Base-by-base conservation (phyloP, 2,113 vertebrate genomes). In the Nycticorax nycticorax region DNA sequence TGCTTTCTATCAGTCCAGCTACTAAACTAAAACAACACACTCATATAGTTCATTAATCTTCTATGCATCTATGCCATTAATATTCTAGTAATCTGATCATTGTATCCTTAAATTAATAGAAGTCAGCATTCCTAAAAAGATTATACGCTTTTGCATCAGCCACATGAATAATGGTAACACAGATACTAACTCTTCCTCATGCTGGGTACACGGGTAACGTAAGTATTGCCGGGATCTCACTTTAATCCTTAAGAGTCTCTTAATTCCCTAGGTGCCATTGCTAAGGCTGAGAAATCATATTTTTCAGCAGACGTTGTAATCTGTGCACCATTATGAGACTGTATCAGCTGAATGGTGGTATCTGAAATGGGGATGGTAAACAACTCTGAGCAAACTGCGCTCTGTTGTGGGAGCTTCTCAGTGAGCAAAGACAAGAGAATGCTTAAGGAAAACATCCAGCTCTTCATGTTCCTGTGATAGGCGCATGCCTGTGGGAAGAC, bases 281-380 rank as follows among this genome's bases (percentile, higher is more conserved):
- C 93, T 77, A 5, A 89, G 83, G 53, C 80, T 84, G 63, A 69
- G 68, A 50, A 85, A 87, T 71, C 55, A 10, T 81, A 60, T n/a
- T 90, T 88, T 76, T 64, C 53, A 64, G 66, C 62, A 82, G 80
- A 15, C 10, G 0, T 7, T 53, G 62, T 75, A 82, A 79, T 76
- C 69, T 5, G 0, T 35, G 59, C 37, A 7, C 57, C 0, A 0
- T 28, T 77, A 22, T 0, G 1, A 84, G 60, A 10, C 33, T 1
- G 3, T 41, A 68, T 75, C 53, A 80, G 81, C 57, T 53, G 57
- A 85, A 55, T 9, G 62, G 76, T 37, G 56, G 47, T 72, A 37
- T 5, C 80, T 88, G 87, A 64, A 72, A 39, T 2, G 35, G 24
- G 55, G 43, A 82, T 53, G 43, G 66, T 35, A 87, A 85, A 92